phyloP scores from a whole-genome alignment of 2,888 invertebrate species.

The Drosophila colorata region DNA sequence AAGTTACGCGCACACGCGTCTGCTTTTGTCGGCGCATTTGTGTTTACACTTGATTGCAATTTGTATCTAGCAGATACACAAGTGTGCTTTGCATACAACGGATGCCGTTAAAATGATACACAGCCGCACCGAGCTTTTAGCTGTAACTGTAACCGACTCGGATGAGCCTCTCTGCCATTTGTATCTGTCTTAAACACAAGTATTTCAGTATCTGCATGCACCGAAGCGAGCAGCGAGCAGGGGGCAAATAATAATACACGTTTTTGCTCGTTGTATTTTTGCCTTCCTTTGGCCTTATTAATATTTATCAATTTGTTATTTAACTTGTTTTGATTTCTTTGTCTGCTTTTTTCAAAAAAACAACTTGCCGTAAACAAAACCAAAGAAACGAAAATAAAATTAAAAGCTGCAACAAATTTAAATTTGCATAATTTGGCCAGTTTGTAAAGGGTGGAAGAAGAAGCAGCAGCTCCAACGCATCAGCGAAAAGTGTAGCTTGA shows the following conservation, averaged over 20 bases:
- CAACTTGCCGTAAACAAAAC: slow-evolving; percentile 56
- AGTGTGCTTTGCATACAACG: slow-evolving; percentile 58
- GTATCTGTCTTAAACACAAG: slow-evolving; percentile 3
- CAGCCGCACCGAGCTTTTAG: slow-evolving; percentile 13
- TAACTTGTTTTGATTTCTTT: slow-evolving; percentile 73
- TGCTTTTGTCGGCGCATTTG: slow-evolving; percentile 58
- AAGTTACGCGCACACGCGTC: slow-evolving; percentile 56
- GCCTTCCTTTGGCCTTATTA: slow-evolving; percentile 74
- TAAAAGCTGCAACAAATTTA: slow-evolving; percentile 11
- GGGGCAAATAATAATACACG: slow-evolving; percentile 35
- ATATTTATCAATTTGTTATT: slow-evolving; percentile 78
- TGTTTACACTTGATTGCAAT: slow-evolving; percentile 73
- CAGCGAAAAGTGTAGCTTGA: slow-evolving; percentile 12
- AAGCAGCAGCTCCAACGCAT: slow-evolving; percentile 17
- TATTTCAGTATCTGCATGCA: slow-evolving; percentile 42
- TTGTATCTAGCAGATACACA: slow-evolving; percentile 66
- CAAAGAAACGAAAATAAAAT: slow-evolving; percentile 15
- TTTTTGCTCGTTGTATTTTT: slow-evolving; percentile 22
- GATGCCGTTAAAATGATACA: slow-evolving; percentile 53
- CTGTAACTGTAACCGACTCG: slow-evolving; percentile 34
- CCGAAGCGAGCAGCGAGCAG: slow-evolving; percentile 28
- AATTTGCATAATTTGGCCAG: slow-evolving; percentile 57
- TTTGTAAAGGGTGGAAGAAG: slow-evolving; percentile 24
- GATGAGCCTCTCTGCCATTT: slow-evolving; percentile 16
- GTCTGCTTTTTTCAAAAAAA: slow-evolving; percentile 35